Evolutionary conservation across 2,888 invertebrate genomes (phyloP).

Genomic region (Mimachlamys varia): DNA sequence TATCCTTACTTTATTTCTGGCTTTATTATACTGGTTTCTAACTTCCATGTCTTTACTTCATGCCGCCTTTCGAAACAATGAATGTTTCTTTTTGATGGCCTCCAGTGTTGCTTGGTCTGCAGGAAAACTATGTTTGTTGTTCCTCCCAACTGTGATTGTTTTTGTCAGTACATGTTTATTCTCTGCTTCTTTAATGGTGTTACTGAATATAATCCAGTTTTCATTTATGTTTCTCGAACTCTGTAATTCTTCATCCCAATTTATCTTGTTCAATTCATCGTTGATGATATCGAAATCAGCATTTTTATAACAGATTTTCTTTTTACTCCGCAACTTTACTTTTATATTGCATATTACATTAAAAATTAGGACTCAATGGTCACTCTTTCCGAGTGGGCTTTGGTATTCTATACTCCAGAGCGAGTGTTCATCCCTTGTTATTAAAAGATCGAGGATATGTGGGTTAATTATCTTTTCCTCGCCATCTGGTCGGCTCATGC

Average conservation of each 20-base stretch:
- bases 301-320: too few relatives aligned
- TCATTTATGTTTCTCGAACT: neutral
- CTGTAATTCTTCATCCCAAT: neutral
- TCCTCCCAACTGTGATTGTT: neutral
- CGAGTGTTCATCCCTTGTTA: constrained; percentile 42
- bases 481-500: constrained; percentile 30
- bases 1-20: neutral
- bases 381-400: constrained; percentile 41
- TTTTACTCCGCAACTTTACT: too few relatives aligned
- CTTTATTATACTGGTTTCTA: neutral
- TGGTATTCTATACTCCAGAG: constrained; percentile 25
- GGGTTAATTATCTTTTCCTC: constrained; percentile 35
- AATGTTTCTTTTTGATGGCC: neutral
- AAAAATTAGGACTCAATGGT: too few relatives aligned
- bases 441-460: constrained; percentile 36
- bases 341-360: neutral
- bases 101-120: constrained; percentile 32
- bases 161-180: neutral
- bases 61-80: neutral
- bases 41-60: neutral
- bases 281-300: too few relatives aligned
- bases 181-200: neutral
- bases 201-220: neutral
- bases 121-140: constrained; percentile 17
- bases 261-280: too few relatives aligned